Evolutionary conservation across 2,888 invertebrate genomes (phyloP).

Genomic region (Pyrochroa serraticornis): DNA sequence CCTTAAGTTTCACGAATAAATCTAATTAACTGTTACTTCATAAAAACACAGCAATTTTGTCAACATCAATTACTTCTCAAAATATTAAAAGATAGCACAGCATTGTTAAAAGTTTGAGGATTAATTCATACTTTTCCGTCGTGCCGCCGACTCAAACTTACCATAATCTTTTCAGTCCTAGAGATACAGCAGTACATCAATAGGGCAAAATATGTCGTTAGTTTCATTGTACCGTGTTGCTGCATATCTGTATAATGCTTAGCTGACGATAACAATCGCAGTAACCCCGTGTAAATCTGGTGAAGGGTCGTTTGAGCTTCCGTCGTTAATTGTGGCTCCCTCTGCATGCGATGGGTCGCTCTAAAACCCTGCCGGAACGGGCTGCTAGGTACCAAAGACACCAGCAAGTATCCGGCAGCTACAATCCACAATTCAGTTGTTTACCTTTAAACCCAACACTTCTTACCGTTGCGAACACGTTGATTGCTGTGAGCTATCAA

Average conservation of each 20-base stretch:
- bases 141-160: too few relatives aligned
- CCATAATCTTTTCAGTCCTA: constrained; percentile 91
- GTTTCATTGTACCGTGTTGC: constrained; percentile 87
- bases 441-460: not conserved
- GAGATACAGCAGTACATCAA: constrained; percentile 91
- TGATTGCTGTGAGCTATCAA: constrained; percentile 84
- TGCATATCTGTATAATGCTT: constrained; percentile 86
- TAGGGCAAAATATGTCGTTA: constrained; percentile 91
- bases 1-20: too few relatives aligned
- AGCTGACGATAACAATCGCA: constrained; percentile 79
- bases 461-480: constrained; percentile 78
- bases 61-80: constrained; percentile 7
- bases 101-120: too few relatives aligned
- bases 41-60: not conserved
- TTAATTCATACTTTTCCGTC: too few relatives aligned
- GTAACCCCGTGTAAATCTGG: constrained; percentile 75
- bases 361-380: constrained; percentile 90
- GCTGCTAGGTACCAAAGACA: constrained; percentile 88
- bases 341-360: constrained; percentile 61
- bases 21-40: too few relatives aligned
- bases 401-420: constrained; percentile 87
- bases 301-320: constrained; percentile 65
- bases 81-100: constrained; percentile 1
- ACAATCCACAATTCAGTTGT: constrained; percentile 42
- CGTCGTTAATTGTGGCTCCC: constrained; percentile 61